A percentile compares a stretch with the other conserved stretches of the same genome.
Conservation (phyloP, 2,888 invertebrate species). For the Agrochola lota region DNA sequence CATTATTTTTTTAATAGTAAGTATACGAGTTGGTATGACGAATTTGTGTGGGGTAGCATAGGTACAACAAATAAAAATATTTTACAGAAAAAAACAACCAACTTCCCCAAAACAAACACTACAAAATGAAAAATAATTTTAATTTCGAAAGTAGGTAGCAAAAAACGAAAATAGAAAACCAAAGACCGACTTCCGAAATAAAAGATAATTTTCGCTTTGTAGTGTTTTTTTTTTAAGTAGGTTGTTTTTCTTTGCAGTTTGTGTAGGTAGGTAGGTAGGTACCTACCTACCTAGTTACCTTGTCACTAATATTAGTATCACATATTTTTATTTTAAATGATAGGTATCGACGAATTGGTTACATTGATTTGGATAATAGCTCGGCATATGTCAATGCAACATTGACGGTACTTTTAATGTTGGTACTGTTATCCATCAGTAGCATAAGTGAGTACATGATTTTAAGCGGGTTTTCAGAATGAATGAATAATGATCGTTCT, state of each 20-base stretch:
- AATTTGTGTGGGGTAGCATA: not conserved
- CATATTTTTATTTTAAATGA: constrained; percentile 36
- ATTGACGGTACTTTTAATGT: constrained; percentile 36
- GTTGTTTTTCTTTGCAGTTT: not conserved
- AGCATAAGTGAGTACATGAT: constrained; percentile 1
- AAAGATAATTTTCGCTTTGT: not conserved
- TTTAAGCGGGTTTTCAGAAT: not conserved
- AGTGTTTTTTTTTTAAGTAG: not conserved
- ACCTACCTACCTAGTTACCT: not conserved
- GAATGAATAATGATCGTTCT: not conserved
- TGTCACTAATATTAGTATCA: constrained; percentile 21
- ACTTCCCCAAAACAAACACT: not conserved
- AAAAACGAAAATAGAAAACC: not conserved
- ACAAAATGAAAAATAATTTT: not conserved
- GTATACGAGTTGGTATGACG: too few relatives aligned
- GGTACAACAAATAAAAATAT: not conserved
- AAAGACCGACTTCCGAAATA: not conserved
- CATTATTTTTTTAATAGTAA: not conserved
- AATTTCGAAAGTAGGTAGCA: not conserved
- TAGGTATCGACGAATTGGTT: constrained; percentile 17
- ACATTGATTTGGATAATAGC: constrained; percentile 19
- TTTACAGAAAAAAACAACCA: not conserved
- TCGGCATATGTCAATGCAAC: constrained; percentile 24
- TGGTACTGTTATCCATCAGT: constrained; percentile 27
- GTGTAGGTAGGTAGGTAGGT: not conserved